Conservation (phyloP, 2,797 vertebrate genomes). For the Pangasius larnaudii region DNA sequence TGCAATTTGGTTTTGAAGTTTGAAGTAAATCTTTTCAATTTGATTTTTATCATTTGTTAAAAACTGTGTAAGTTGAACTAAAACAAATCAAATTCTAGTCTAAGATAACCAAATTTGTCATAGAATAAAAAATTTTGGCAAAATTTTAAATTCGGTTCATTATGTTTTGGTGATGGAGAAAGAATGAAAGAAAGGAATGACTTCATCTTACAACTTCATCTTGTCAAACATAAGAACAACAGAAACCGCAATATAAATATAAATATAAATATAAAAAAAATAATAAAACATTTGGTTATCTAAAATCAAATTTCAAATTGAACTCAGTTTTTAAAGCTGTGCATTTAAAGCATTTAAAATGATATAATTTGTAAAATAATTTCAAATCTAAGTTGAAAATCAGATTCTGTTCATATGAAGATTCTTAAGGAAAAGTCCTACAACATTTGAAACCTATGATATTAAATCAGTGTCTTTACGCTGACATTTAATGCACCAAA, state of each 20-base stretch:
- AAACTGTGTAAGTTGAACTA: background rate
- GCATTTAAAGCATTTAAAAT: no score
- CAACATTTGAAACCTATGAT: background rate
- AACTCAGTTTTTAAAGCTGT: background rate
- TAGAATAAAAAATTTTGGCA: background rate
- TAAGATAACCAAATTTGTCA: background rate
- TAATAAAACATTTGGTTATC: background rate
- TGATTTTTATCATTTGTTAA: background rate
- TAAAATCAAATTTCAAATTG: background rate
- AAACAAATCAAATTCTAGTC: background rate
- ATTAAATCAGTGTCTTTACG: background rate
- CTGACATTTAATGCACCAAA: slow-evolving; percentile 3
- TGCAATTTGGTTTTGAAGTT: background rate
- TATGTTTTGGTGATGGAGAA: no score
- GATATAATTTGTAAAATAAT: background rate
- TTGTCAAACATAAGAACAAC: background rate
- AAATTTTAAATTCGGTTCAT: background rate
- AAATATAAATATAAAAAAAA: no score
- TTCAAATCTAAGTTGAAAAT: background rate
- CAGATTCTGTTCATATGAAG: background rate
- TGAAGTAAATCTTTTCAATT: background rate
- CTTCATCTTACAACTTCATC: background rate
- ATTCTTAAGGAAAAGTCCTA: background rate
- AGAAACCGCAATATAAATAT: background rate
- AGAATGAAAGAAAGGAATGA: background rate